Conservation (phyloP, 2,113 vertebrate genomes). For the Hirundichthys speculiger region DNA sequence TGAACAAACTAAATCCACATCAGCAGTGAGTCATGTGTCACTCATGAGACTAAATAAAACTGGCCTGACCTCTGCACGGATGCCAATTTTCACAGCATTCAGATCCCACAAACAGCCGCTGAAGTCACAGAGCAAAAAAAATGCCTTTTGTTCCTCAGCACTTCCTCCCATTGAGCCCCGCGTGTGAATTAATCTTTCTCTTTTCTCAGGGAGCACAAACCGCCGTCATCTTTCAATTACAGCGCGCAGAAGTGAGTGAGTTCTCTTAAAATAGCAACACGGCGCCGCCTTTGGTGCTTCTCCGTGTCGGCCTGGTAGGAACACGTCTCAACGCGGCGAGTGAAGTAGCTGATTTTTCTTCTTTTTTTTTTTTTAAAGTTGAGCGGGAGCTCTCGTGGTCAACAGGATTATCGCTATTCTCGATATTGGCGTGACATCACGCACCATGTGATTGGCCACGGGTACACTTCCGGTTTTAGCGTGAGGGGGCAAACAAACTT, state of each 20-base stretch:
- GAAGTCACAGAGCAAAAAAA: constrained; percentile 66
- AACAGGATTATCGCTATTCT: constrained; percentile 66
- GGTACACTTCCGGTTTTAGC: too few relatives aligned
- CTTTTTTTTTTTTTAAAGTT: too few relatives aligned
- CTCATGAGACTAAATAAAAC: constrained; percentile 29
- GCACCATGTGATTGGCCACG: too few relatives aligned
- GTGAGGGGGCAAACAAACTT: too few relatives aligned
- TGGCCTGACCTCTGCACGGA: constrained; percentile 56
- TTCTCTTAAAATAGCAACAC: constrained; percentile 71
- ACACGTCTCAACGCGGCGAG: constrained; percentile 52
- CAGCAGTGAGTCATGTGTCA: constrained; percentile 25
- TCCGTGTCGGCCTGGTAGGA: constrained; percentile 27
- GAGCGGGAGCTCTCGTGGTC: constrained; percentile 63
- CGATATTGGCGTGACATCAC: too few relatives aligned
- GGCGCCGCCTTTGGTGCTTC: constrained; percentile 55
- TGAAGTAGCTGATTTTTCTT: constrained; percentile 38
- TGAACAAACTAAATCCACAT: not conserved
- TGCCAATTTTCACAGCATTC: constrained; percentile 65
- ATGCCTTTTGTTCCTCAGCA: constrained; percentile 77
- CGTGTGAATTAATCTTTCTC: constrained; percentile 69
- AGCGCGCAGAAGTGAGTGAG: constrained; percentile 55
- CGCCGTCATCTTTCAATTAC: constrained; percentile 70
- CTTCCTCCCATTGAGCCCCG: constrained; percentile 82
- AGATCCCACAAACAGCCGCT: constrained; percentile 45
- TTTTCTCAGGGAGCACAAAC: constrained; percentile 67